Evolutionary conservation across 2,113 vertebrate genomes (phyloP).

Genomic region (Antechinus stuartii): DNA sequence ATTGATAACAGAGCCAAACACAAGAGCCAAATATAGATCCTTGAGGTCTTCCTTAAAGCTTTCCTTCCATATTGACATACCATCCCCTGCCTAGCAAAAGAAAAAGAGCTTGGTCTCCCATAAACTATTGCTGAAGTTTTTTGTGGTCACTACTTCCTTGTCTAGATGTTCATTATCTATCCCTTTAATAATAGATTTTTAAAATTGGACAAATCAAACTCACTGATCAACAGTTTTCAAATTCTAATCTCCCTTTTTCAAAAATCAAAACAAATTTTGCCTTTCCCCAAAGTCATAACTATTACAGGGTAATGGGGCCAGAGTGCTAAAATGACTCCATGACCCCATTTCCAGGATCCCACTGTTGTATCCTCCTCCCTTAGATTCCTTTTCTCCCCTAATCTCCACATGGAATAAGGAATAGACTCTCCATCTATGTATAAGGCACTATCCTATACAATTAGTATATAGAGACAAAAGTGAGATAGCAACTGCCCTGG

Average conservation of each 20-base stretch:
- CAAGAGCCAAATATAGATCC: not conserved
- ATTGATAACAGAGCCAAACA: not conserved
- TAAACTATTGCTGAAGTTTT: not conserved
- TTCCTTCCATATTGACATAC: not conserved
- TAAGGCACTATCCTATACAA: too few relatives aligned
- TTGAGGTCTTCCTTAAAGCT: not conserved
- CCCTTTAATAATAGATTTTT: not conserved
- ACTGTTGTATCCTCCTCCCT: not conserved
- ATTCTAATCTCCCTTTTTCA: not conserved
- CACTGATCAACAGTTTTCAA: not conserved
- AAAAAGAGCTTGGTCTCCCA: not conserved
- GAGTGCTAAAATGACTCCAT: too few relatives aligned
- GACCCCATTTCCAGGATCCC: not conserved
- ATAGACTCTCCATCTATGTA: not conserved
- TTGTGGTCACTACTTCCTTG: not conserved
- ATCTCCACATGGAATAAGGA: not conserved
- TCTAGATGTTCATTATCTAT: not conserved
- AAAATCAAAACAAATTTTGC: not conserved
- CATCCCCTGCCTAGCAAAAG: not conserved
- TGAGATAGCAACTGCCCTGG: too few relatives aligned
- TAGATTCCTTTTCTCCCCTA: not conserved
- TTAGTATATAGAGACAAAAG: too few relatives aligned
- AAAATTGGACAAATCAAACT: not conserved
- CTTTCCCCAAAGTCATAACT: not conserved
- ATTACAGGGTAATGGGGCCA: not conserved